Conservation (phyloP, 2,888 invertebrate species). For the Thymelicus sylvestris region DNA sequence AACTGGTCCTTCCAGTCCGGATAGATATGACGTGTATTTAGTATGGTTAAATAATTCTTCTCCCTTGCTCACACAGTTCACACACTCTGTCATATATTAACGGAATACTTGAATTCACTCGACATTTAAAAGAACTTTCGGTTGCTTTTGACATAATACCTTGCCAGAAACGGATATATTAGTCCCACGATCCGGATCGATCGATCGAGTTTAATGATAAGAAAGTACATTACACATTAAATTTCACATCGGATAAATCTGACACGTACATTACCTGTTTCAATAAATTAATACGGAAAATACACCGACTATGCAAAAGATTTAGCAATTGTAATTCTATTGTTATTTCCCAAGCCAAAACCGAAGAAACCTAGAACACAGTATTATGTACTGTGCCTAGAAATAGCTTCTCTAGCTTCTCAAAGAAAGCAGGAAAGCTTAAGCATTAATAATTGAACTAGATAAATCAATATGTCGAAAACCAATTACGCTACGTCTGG, state of each 20-base stretch:
- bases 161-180: conserved; percentile 3
- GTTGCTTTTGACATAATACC: neutral
- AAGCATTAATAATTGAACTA: conserved; percentile 1
- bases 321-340: too few relatives aligned
- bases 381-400: too few relatives aligned
- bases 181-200: neutral
- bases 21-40: too few relatives aligned
- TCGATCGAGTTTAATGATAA: conserved; percentile 7
- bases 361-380: too few relatives aligned
- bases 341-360: too few relatives aligned
- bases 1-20: too few relatives aligned
- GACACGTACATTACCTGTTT: neutral
- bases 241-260: neutral
- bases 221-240: conserved; percentile 4
- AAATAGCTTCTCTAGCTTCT: too few relatives aligned
- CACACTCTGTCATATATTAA: neutral
- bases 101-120: neutral
- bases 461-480: conserved; percentile 19
- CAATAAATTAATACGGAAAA: neutral
- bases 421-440: conserved; percentile 6
- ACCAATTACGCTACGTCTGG: conserved; percentile 18
- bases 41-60: too few relatives aligned
- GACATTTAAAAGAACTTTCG: conserved; percentile 1
- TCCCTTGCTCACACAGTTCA: too few relatives aligned
- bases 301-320: neutral